phyloP scores from a whole-genome alignment of 2,888 invertebrate genomes.

The Agrotis exclamationis region DNA sequence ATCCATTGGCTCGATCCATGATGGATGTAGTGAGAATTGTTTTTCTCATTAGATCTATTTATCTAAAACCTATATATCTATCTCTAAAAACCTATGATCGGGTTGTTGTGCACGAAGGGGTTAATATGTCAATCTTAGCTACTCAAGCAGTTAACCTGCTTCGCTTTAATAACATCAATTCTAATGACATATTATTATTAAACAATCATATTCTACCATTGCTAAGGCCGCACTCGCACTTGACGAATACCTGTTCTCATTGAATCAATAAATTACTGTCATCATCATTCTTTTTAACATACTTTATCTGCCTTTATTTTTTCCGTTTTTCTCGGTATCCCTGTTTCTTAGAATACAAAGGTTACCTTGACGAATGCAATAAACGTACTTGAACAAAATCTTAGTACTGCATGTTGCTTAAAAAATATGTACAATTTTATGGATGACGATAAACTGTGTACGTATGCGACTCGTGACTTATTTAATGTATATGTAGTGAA shows the following conservation, averaged over 20 bases:
- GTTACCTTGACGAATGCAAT: constrained; percentile 15
- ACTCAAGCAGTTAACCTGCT: constrained; percentile 19
- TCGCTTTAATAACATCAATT: constrained; percentile 26
- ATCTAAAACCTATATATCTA: too few relatives aligned
- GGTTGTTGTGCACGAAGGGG: too few relatives aligned
- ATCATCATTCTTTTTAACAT: constrained; percentile 13
- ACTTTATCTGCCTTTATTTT: constrained; percentile 12
- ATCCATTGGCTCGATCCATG: too few relatives aligned
- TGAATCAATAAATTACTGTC: constrained; percentile 35
- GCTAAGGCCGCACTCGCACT: constrained; percentile 22
- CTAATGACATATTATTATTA: constrained; percentile 8
- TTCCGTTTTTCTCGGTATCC: constrained; percentile 15
- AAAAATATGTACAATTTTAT: constrained; percentile 30
- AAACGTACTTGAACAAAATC: constrained; percentile 18
- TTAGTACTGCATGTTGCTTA: constrained; percentile 7
- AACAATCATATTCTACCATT: constrained; percentile 37
- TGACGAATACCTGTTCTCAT: constrained; percentile 44
- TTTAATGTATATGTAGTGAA: constrained; percentile 24
- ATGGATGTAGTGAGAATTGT: too few relatives aligned
- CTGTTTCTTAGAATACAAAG: constrained; percentile 36
- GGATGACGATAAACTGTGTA: constrained; percentile 2
- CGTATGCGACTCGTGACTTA: constrained; percentile 15
- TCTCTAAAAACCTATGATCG: too few relatives aligned
- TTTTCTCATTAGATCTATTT: too few relatives aligned
- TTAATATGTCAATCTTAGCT: constrained; percentile 33